Evolutionary conservation across 2,113 vertebrate species (phyloP).

Genomic region (Macquaria australasica): DNA sequence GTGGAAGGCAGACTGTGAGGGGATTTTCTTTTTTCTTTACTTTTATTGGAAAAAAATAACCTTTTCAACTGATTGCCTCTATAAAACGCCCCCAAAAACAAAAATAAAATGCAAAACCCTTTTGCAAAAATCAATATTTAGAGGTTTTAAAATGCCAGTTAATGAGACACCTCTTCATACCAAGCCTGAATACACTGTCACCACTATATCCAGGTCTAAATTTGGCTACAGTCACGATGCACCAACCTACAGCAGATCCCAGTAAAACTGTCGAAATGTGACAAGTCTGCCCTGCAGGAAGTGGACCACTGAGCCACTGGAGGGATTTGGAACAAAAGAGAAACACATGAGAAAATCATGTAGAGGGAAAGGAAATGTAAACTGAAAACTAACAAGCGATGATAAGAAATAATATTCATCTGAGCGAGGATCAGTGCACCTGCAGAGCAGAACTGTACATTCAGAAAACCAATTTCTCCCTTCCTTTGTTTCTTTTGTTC

Average conservation of each 20-base stretch:
- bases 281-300: slow-evolving; percentile 47
- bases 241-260: slow-evolving; percentile 21
- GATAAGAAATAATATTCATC: slow-evolving; percentile 23
- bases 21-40: neutral
- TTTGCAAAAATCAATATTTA: neutral
- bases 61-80: neutral
- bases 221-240: slow-evolving; percentile 42
- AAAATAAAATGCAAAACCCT: neutral
- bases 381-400: slow-evolving; percentile 14
- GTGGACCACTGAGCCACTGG: slow-evolving; percentile 16
- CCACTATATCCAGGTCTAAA: slow-evolving; percentile 29
- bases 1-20: neutral
- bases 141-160: neutral
- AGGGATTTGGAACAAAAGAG: slow-evolving; percentile 20
- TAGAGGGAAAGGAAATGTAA: slow-evolving; percentile 13
- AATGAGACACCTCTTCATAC: neutral
- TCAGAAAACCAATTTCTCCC: slow-evolving; percentile 39
- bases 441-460: slow-evolving; percentile 24
- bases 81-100: neutral
- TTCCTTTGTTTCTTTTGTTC: slow-evolving; percentile 59
- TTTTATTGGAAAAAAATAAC: neutral
- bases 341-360: slow-evolving; percentile 4
- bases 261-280: slow-evolving; percentile 53
- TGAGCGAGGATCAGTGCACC: neutral
- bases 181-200: neutral